Evolutionary conservation across 30 jellyfish, hydroid and myxozoan genomes (phyloP), one percentile per base, ranked within the genome.

Genomic region (Nemopilema nomurai): DNA sequence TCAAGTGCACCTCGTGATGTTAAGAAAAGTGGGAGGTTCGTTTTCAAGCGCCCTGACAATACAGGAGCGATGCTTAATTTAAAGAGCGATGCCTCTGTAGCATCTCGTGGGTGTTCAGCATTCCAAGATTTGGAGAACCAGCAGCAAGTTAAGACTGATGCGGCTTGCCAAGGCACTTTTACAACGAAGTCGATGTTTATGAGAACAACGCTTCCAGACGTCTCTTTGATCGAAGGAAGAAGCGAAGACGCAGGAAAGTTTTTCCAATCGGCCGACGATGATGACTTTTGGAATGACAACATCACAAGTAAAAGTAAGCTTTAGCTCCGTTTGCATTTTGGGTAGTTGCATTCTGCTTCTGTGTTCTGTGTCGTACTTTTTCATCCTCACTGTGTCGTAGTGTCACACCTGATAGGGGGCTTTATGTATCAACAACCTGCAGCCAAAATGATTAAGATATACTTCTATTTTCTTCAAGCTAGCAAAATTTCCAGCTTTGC

Each of bases 221-320:
- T 41, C 13, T 41, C 57, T 41, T 41, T 41, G 57, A 41, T 41
- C 57, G 57, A 41, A 13, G 57, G 57, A 41, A 13, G 9, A 3
- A 13, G 13, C 6, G 13, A 41, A 6, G 13, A 41, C 6, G 57
- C 57, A 41, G 57, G 57, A 41, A 6, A 41, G 13, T 13, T 41
- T 13, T 41, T 41, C 57, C 6, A 41, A 13, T 41, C 57, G 13
- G 9, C 57, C 13, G 57, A 41, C 13, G 73, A 63, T 63, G 7
- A 63, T 24, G 30, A 63, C 29, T 63, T 63, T 63, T 63, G 73
- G 73, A 24, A 63, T 63, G 73, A 63, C 29, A n/a, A 7, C 29
- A 63, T 1, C 73, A 24, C 29, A 24, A 24, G 27, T 19, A 63
- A 24, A 63, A n/a, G 73, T 63, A 63, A 63, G 20, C 29, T 3